Evolutionary conservation across 2,797 vertebrate species (phyloP), one percentile per base, ranked within the genome.

Genomic region (Tenualosa thibaudeaui): DNA sequence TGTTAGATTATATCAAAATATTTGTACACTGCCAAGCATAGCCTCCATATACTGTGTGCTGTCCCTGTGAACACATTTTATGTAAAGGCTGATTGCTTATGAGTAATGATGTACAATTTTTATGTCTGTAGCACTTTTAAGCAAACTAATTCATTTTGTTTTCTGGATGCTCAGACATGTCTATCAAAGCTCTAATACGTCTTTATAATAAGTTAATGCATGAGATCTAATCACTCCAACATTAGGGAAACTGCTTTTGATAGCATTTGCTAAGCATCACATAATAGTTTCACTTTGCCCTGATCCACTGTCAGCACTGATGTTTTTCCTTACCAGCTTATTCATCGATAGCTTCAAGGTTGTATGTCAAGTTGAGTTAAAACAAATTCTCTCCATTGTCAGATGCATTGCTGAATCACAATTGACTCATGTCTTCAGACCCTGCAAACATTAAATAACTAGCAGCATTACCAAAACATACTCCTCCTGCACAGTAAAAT

Each of bases 281-380:
- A 40, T 8, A 71, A 83, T 87, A 43, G 46, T 24, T 26, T 78
- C 40, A 26, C 78, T 83, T 56, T 75, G 53, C 58, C 7, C 50
- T n/a, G 40, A 7, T 84, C 51, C 8, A 26, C n/a, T 84, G 81
- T 58, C 65, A 82, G 49, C 50, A 65, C 65, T 85, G 78, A 62
- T 40, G 13, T 78, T 46, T 78, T 62, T 87, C 68, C 54, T 71
- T 19, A 40, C 58, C 26, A 53, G 84, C 82, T 82, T 82, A 82
- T 65, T 84, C n/a, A 87, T 82, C 31, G 68, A 71, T 71, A 85
- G 50, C 53, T 84, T 78, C 54, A 43, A 85, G 65, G 56, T 83
- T 85, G 78, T 24, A 54, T 83, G 85, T 81, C 81, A 81, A 83
- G 40, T 85, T 83, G 37, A 71, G 60, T 83, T 78, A 78, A 85